Evolutionary conservation across 1,140 invertebrate species (phyloP).

Genomic region (Chelonus insularis): DNA sequence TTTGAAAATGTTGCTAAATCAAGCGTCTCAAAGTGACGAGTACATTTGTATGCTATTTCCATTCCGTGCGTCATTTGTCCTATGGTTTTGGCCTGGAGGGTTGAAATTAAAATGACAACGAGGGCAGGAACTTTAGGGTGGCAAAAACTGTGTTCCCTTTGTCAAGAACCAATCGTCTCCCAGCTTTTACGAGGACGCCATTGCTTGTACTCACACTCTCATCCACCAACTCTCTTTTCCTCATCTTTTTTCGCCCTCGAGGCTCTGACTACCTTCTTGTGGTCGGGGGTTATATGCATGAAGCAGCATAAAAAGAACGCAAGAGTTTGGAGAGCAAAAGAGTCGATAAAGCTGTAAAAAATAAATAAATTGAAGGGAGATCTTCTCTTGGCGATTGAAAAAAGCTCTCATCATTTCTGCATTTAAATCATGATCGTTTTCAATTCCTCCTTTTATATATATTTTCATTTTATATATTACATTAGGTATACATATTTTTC

Average conservation of each 20-base stretch:
- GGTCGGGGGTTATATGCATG: slow-evolving; percentile 7
- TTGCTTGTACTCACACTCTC: slow-evolving; percentile 40
- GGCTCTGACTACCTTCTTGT: slow-evolving; percentile 29
- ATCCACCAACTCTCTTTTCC: slow-evolving; percentile 29
- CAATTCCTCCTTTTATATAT: background rate
- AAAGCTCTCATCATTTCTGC: slow-evolving; percentile 6
- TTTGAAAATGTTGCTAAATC: background rate
- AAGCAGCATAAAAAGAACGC: slow-evolving; percentile 2
- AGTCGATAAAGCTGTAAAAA: slow-evolving; percentile 1
- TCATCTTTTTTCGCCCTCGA: slow-evolving; percentile 28
- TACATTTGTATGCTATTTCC: slow-evolving; percentile 28
- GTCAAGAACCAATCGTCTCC: slow-evolving; percentile 52
- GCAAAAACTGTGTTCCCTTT: slow-evolving; percentile 53
- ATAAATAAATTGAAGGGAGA: slow-evolving; percentile 5
- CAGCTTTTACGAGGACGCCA: slow-evolving; percentile 47
- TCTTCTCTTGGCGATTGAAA: slow-evolving; percentile 3
- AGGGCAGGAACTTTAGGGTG: slow-evolving; percentile 56
- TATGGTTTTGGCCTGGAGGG: slow-evolving; percentile 32
- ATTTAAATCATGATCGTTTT: slow-evolving; percentile 1
- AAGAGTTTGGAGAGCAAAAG: background rate
- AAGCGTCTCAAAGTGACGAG: background rate
- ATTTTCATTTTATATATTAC: background rate
- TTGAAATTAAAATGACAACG: slow-evolving; percentile 62
- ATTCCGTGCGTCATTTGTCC: slow-evolving; percentile 27
- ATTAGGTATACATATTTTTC: background rate